These are phyloP conservation scores for Penaeus vannamei DNA, from an alignment of 1,140 invertebrate species.

Conservation along the genomic window DNA sequence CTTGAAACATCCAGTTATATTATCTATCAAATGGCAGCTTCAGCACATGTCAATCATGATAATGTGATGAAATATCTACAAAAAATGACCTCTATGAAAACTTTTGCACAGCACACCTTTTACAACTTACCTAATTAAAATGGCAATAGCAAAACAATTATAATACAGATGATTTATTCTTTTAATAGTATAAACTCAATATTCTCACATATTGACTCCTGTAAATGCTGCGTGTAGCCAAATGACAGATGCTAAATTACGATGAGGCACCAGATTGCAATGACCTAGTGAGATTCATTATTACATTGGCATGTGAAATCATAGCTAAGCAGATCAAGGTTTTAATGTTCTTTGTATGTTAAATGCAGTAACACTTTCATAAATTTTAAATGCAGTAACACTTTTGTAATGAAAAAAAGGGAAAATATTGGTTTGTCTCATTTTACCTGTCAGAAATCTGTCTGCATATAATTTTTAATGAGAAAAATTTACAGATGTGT, in stretches of 20 bases:
- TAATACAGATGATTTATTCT: constrained; percentile 45
- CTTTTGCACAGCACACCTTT: constrained; percentile 35
- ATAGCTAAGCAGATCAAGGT: too few relatives aligned
- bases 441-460: too few relatives aligned
- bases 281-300: constrained; percentile 50
- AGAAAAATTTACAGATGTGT: too few relatives aligned
- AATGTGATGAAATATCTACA: constrained; percentile 52
- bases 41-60: constrained; percentile 54
- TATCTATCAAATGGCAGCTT: constrained; percentile 31
- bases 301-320: constrained; percentile 7
- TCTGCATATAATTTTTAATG: too few relatives aligned
- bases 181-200: constrained; percentile 34
- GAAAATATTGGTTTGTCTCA: too few relatives aligned
- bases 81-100: constrained; percentile 41
- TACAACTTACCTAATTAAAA: constrained; percentile 34
- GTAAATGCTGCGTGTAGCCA: constrained; percentile 54
- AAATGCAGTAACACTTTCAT: too few relatives aligned
- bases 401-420: too few relatives aligned
- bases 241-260: constrained; percentile 38
- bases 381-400: too few relatives aligned
- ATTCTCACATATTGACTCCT: constrained; percentile 1
- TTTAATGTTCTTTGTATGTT: too few relatives aligned
- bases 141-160: constrained; percentile 58
- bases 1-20: too few relatives aligned
- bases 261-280: constrained; percentile 53